Evolutionary conservation across 2,888 invertebrate genomes (phyloP).

Genomic region (Lasioglossum lativentre): DNA sequence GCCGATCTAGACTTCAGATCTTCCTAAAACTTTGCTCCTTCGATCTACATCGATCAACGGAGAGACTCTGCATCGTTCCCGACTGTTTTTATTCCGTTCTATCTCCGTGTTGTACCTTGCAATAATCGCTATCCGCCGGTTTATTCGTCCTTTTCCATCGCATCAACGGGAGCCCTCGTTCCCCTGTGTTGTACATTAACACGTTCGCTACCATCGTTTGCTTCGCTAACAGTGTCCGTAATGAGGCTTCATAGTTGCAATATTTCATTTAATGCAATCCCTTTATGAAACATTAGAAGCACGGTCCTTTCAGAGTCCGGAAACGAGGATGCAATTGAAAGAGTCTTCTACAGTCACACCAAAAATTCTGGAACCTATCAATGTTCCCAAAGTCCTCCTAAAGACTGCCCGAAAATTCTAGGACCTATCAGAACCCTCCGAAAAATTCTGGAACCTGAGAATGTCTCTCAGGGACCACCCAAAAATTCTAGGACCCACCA

Average conservation of each 20-base stretch:
- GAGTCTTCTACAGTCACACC: background rate
- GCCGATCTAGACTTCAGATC: slow-evolving; percentile 7
- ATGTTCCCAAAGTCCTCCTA: no score
- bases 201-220: background rate
- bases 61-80: background rate
- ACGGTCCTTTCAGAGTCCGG: background rate
- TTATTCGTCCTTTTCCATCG: background rate
- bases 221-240: slow-evolving; percentile 6
- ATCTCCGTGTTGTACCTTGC: background rate
- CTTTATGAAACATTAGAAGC: background rate
- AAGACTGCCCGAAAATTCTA: no score
- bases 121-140: background rate
- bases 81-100: background rate
- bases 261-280: background rate
- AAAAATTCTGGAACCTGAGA: no score
- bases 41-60: slow-evolving; percentile 4
- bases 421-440: no score
- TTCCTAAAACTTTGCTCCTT: slow-evolving; percentile 7
- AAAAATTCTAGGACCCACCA: no score
- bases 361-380: no score
- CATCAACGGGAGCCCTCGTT: background rate
- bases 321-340: background rate
- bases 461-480: no score
- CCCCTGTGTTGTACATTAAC: background rate
- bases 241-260: slow-evolving; percentile 1